phyloP scores from a whole-genome alignment of 2,888 invertebrate species.

The Azorinus chamasolen region DNA sequence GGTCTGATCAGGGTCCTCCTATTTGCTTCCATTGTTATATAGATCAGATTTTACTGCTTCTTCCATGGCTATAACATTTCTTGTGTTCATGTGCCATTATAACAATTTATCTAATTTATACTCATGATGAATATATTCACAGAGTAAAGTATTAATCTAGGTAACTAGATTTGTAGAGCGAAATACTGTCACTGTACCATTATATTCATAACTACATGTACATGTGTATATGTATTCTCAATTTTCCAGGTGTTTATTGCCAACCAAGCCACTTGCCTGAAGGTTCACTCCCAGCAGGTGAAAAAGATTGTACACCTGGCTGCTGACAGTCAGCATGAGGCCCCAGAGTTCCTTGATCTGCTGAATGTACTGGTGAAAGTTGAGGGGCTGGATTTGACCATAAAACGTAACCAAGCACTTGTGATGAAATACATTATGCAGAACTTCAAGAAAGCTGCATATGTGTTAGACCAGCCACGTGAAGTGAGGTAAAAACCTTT shows the following conservation, averaged over 20 bases:
- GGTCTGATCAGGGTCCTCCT: no score
- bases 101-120: no score
- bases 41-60: no score
- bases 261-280: conserved; percentile 84
- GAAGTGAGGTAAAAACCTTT: conserved; percentile 68
- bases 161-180: no score
- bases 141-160: no score
- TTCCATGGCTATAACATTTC: no score
- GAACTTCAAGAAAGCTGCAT: conserved; percentile 84
- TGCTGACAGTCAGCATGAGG: conserved; percentile 81
- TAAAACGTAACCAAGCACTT: conserved; percentile 85
- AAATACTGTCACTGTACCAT: no score
- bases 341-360: conserved; percentile 84
- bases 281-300: conserved; percentile 83
- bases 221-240: conserved; percentile 2
- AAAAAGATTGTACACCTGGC: conserved; percentile 83
- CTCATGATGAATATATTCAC: no score
- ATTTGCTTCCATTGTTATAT: no score
- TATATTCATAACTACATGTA: no score
- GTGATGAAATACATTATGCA: conserved; percentile 86
- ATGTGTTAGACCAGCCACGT: conserved; percentile 83
- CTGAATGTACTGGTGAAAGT: conserved; percentile 84
- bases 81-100: no score
- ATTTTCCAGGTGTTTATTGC: conserved; percentile 82
- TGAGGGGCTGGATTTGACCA: conserved; percentile 83